Conservation (phyloP, 2,113 vertebrate genomes). For the Daubentonia madagascariensis region DNA sequence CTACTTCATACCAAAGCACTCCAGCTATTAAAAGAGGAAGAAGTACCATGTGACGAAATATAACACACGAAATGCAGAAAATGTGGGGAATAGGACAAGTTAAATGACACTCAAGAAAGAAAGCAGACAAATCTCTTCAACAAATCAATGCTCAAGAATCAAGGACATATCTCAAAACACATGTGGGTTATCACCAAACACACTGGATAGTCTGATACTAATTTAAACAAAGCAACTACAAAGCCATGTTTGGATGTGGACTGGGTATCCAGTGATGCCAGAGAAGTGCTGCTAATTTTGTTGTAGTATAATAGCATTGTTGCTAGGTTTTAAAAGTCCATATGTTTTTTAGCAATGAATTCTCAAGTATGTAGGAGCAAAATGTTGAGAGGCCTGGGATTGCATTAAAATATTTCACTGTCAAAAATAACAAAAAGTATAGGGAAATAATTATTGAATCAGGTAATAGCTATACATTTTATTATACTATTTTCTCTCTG, state of each 20-base stretch:
- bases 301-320: background rate
- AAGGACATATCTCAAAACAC: background rate
- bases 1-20: background rate
- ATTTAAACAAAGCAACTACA: background rate
- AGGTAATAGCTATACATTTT: background rate
- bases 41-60: background rate
- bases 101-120: background rate
- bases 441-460: background rate
- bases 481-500: background rate
- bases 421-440: background rate
- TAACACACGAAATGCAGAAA: background rate
- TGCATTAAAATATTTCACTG: background rate
- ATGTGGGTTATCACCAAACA: rapidly evolving
- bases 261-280: rapidly evolving
- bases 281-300: background rate
- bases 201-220: background rate
- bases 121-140: background rate
- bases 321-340: background rate
- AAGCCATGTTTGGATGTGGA: rapidly evolving
- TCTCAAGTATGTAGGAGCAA: background rate
- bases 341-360: background rate
- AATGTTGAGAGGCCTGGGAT: background rate
- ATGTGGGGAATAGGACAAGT: background rate
- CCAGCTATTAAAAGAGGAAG: background rate
- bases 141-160: background rate